These are phyloP conservation scores for Druon quercuslanigerum DNA, from an alignment of 1,140 invertebrate species.

Conservation along the genomic window DNA sequence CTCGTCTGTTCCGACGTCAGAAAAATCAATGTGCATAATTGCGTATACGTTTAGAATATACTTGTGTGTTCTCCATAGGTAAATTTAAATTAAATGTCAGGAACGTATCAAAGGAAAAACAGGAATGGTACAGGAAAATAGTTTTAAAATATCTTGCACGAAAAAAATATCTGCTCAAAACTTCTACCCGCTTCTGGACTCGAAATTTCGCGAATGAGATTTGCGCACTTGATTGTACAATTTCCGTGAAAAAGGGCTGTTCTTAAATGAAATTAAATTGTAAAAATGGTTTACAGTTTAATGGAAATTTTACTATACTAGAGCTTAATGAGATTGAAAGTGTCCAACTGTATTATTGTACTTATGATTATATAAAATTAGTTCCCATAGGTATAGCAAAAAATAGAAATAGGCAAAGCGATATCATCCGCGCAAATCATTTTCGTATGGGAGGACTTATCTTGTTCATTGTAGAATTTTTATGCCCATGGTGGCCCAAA, in stretches of 20 bases:
- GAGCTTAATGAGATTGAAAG: constrained; percentile 30
- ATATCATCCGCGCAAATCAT: neutral
- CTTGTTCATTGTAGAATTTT: constrained; percentile 68
- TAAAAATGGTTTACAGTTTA: neutral
- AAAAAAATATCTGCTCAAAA: constrained; percentile 1
- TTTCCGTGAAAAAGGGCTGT: neutral
- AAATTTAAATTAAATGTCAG: neutral
- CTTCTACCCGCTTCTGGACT: neutral
- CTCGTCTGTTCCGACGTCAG: constrained; percentile 16
- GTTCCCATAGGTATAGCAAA: constrained; percentile 39
- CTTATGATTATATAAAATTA: constrained; percentile 45
- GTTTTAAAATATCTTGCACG: neutral
- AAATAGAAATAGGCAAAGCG: neutral
- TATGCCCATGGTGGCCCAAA: constrained; percentile 69
- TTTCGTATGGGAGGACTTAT: constrained; percentile 42
- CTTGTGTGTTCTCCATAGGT: neutral
- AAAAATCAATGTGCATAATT: neutral
- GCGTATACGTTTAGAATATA: neutral
- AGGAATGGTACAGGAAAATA: neutral
- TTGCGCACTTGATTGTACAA: neutral
- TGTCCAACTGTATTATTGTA: constrained; percentile 39
- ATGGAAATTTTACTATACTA: neutral
- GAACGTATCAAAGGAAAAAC: neutral
- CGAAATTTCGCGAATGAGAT: neutral
- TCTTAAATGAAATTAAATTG: too few relatives aligned